Conservation (phyloP, 2,888 invertebrate genomes). For the Patella ulyssiponensis region DNA sequence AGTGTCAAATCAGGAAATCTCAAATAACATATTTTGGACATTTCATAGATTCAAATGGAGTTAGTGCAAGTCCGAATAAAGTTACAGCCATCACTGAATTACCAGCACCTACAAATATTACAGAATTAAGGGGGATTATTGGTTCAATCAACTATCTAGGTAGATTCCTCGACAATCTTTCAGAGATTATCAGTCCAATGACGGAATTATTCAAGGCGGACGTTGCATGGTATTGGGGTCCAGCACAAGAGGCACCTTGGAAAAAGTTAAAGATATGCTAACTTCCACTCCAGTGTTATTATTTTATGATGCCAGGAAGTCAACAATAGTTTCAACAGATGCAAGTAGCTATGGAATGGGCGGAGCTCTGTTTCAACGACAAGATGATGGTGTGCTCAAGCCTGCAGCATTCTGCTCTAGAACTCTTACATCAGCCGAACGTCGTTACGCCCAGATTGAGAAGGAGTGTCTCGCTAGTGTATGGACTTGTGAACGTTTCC, state of each 20-base stretch:
- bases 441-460: constrained; percentile 44
- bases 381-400: constrained; percentile 20
- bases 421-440: constrained; percentile 35
- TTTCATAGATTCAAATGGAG: neutral
- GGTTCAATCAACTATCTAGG: constrained; percentile 29
- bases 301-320: constrained; percentile 34
- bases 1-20: constrained; percentile 22
- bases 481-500: constrained; percentile 44
- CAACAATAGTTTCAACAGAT: neutral
- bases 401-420: constrained; percentile 47
- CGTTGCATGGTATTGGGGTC: constrained; percentile 22
- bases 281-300: constrained; percentile 33
- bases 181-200: constrained; percentile 30
- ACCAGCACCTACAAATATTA: constrained; percentile 17
- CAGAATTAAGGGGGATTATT: constrained; percentile 26
- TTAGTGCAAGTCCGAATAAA: constrained; percentile 13
- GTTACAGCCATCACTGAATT: constrained; percentile 26
- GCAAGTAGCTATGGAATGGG: neutral
- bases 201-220: constrained; percentile 24
- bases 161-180: constrained; percentile 32
- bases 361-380: neutral
- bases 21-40: too few relatives aligned
- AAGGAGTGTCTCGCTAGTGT: constrained; percentile 41
- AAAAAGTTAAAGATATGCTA: constrained; percentile 23
- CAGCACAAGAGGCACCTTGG: constrained; percentile 24